Evolutionary conservation across 2,888 invertebrate genomes (phyloP), one percentile per base, ranked within the genome.

Genomic region (Embidobia sp.): DNA sequence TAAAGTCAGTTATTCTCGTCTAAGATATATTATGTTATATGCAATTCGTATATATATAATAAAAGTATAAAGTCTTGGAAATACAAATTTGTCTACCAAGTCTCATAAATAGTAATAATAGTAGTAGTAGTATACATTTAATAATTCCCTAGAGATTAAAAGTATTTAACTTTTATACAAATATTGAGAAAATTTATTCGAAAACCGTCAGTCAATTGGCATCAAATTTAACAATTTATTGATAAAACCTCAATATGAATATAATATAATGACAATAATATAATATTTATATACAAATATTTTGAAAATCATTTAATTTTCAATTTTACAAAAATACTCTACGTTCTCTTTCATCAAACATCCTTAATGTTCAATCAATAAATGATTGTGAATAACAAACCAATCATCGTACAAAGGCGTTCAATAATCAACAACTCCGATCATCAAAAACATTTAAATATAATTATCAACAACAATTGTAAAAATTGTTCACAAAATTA

Each of bases 241-340:
- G 7, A 33, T 33, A 22, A 22, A 3, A 22, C 10, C 11, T 11
- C 3, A 10, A 33, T 33, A 3, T 33, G 1, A 33, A 10, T 33
- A 10, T 37, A 44, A 44, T 44, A n/a, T 8, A 42, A 42, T 19
- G 11, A 11, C 42, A 44, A 19, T 42, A 19, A n/a, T n/a, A 44
- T 44, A 6, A 5, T 22, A 44, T 44, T n/a, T 40, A 40, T 40
- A 22, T 6, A 22, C 22, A 22, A 22, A 22, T 22, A 6, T 22
- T 22, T 22, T 6, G 22, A 4, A 22, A 22, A 22, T 22, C 6
- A 22, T 22, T 3, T 22, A 22, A 22, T 4, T 22, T 22, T 22
- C 22, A 22, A 22, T 22, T 22, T 6, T 22, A 22, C 6, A 22
- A 22, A 22, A 22, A 22, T 22, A 22, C n/a, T n/a, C 6, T 6